phyloP scores from a whole-genome alignment of 2,113 vertebrate genomes.

The chimpanzee (Pan troglodytes) region DNA sequence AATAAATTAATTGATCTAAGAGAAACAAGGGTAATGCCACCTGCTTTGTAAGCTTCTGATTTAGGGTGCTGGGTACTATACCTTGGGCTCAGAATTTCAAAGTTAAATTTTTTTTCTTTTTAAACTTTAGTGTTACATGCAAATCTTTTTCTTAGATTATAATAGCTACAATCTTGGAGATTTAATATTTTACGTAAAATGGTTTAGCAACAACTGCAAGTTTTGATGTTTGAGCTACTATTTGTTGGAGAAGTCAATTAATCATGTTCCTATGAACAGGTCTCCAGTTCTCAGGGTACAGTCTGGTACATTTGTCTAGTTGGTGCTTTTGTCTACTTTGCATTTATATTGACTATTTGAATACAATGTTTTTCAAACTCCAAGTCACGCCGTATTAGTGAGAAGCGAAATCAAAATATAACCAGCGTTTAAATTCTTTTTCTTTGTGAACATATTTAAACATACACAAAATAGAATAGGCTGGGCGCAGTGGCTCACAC shows the following conservation, averaged over 20 bases:
- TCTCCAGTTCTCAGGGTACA: background rate
- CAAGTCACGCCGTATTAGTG: background rate
- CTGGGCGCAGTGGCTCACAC: background rate
- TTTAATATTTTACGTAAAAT: conserved; percentile 21
- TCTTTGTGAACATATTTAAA: background rate
- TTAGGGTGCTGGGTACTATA: background rate
- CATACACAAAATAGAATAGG: background rate
- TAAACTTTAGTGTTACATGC: conserved; percentile 1
- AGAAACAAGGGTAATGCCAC: conserved; percentile 6
- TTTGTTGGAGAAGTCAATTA: background rate
- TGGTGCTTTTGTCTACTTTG: background rate
- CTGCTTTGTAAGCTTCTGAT: background rate
- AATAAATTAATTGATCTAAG: background rate
- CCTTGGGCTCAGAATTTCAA: conserved; percentile 13
- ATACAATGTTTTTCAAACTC: conserved; percentile 13
- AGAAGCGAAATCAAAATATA: background rate
- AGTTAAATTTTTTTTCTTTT: background rate
- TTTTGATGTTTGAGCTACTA: conserved; percentile 4
- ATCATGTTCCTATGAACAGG: background rate
- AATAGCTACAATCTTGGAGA: background rate
- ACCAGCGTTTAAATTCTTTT: background rate
- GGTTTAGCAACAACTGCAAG: background rate
- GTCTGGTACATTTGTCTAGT: background rate
- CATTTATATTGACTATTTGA: background rate
- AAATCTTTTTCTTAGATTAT: background rate